Base-by-base conservation (phyloP, 2,113 vertebrate genomes). In the Neolamprologus falcicula region DNA sequence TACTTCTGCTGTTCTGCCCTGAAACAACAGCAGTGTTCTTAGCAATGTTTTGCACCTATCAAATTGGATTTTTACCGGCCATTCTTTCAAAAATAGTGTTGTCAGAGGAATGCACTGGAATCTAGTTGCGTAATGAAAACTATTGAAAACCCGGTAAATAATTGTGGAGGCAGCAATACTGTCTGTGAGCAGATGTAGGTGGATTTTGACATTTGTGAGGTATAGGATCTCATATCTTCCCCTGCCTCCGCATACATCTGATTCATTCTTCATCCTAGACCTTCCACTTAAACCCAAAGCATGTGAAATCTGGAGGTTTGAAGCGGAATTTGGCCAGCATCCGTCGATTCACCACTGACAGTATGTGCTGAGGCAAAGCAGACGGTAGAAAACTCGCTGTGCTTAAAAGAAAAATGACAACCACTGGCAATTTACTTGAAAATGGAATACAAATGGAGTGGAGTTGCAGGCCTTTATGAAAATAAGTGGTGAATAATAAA, bases 221-320 rank as follows among this genome's bases (percentile, higher is more conserved):
- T 88, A 92, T 85, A 92, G 91, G 66, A 89, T 89, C 86, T 85
- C 54, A 66, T 85, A 83, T 88, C 87, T 85, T 86, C 9, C 73
- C 11, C 88, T 88, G 89, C 93, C 90, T 90, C 89, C 86, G 35
- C 93, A 85, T 50, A 26, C 55, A 80, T 89, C 59, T 93, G 92
- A 94, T 93, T 95, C 91, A 95, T 92, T 93, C 89, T 90, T 71
- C 61, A 33, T 68, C 21, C 42, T 14, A 37, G 81, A 83, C 66
- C 68, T 90, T 90, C 83, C 76, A 88, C 88, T 92, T 86, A 68
- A 83, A 89, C 80, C 82, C 12, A 42, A 71, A 71, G 66, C 87
- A 82, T 83, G 84, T 33, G 81, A 82, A 82, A 86, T 71, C 83
- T 55, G 31, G 3, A 71, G 82, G 87, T 87, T 66, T 63, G 33